These are phyloP conservation scores for Esperia sulphurella DNA, from an alignment of 2,888 invertebrate genomes.

Conservation along the genomic window DNA sequence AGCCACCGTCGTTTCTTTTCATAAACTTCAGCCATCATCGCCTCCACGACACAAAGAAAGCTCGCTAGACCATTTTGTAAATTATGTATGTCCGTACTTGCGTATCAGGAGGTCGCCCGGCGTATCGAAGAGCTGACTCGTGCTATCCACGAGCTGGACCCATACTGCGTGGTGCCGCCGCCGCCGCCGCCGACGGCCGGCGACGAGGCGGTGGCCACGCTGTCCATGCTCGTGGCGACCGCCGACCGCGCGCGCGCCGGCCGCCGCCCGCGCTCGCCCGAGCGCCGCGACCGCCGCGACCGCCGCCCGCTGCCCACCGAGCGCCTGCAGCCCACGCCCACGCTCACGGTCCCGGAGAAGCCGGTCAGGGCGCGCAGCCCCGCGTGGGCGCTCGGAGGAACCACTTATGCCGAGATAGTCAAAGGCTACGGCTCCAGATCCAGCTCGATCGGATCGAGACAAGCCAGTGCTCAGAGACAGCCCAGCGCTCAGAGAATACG, in stretches of 20 bases:
- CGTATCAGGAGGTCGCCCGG: conserved; percentile 85
- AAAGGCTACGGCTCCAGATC: conserved; percentile 77
- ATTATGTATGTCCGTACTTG: conserved; percentile 77
- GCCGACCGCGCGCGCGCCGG: conserved; percentile 40
- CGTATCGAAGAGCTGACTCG: conserved; percentile 85
- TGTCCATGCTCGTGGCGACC: conserved; percentile 54
- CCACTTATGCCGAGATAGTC: conserved; percentile 89
- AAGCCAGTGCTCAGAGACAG: conserved; percentile 31
- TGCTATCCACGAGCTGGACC: conserved; percentile 87
- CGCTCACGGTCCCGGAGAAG: conserved; percentile 35
- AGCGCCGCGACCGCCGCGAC: conserved; percentile 19
- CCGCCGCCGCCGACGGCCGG: conserved; percentile 79
- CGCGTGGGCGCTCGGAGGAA: conserved; percentile 85
- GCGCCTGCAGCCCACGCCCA: conserved; percentile 34
- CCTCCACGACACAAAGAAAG: conserved; percentile 28
- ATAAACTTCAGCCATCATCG: conserved; percentile 40
- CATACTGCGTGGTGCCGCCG: conserved; percentile 81
- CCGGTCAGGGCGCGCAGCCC: conserved; percentile 81
- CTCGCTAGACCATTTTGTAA: conserved; percentile 57
- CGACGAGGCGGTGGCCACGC: conserved; percentile 81
- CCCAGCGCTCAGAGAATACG: conserved; percentile 23
- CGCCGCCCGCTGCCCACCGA: conserved; percentile 10
- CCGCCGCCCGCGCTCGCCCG: conserved; percentile 17
- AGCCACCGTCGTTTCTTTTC: conserved; percentile 64
- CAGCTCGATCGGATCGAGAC: conserved; percentile 46